Evolutionary conservation across 2,888 invertebrate species (phyloP), one percentile per base, ranked within the genome.

Genomic region (Brenthis daphne): DNA sequence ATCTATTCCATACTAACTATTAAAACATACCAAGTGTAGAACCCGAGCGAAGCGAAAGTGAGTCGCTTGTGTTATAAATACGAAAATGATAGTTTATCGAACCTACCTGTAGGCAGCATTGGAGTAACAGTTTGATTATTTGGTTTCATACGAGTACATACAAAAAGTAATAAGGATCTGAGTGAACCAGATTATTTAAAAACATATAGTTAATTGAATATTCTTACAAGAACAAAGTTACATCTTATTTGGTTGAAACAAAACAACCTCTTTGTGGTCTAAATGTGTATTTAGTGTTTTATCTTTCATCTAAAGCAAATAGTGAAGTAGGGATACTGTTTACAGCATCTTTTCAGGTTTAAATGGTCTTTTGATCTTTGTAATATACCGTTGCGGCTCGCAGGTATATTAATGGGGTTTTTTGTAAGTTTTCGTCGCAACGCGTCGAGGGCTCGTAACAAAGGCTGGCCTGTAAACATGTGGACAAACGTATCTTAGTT

Each of bases 391-490:
- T 48, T n/a, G 57, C 20, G 47, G 13, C n/a, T 48, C 16, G 11
- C 57, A 37, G 37, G 33, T 61, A 33, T 29, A 33, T 24, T 50
- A 16, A 50, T 14, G 2, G 13, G 3, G 50, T 14, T 60, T 57
- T 60, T 60, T 24, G 29, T 61, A 50, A 29, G 33, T 61, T 61
- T 51, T 29, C 29, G 60, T 20, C 12, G 50, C 33, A 12, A 29
- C 11, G 50, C 57, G 37, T 16, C 20, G 37, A 57, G 24, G 55
- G 20, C 61, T 60, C n/a, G 51, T 11, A 37, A 37, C 65, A 65
- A 65, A 65, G 53, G 58, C 58, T n/a, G 47, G 54, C 66, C 57
- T 57, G 54, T 48, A 55, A 48, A 63, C 67, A 57, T 55, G 67
- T 61, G 61, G 51, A 61, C 61, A 37, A 20, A 37, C 6, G 37